Percentiles rank a stretch among this genome's conserved stretches.
Evolutionary conservation across 2,888 invertebrate species (phyloP).

Genomic region (Drosophila recens): DNA sequence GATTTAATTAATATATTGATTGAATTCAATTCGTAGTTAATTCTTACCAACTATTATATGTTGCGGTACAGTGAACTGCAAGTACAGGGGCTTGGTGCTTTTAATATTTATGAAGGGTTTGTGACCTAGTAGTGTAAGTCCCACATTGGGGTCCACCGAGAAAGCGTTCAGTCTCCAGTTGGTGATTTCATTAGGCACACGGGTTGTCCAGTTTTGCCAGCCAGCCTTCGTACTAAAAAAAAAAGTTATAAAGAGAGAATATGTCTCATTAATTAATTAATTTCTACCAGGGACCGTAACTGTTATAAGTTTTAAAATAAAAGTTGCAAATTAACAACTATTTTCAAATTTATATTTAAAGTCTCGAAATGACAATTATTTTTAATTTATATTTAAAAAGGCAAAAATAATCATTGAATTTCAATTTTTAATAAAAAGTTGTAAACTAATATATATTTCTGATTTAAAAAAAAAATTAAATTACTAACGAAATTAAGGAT

Average conservation of each 20-base stretch:
- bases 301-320: no score
- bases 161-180: conserved; percentile 49
- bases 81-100: conserved; percentile 10
- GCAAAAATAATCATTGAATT: no score
- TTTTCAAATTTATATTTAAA: no score
- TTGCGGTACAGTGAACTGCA: conserved; percentile 18
- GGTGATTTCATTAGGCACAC: conserved; percentile 21
- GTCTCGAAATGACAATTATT: no score
- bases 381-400: no score
- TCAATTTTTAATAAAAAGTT: no score
- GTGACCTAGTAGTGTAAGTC: conserved; percentile 28
- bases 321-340: no score
- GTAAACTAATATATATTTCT: no score
- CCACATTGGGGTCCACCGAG: conserved; percentile 16
- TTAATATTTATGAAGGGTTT: not conserved
- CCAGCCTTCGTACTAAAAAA: conserved; percentile 5
- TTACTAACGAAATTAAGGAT: no score
- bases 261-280: no score
- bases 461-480: no score
- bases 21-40: not conserved
- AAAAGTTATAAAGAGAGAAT: no score
- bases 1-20: not conserved
- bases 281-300: not conserved
- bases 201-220: conserved; percentile 1
- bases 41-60: conserved; percentile 35